Conservation (phyloP, 2,113 vertebrate genomes). For the Tinamus guttatus region DNA sequence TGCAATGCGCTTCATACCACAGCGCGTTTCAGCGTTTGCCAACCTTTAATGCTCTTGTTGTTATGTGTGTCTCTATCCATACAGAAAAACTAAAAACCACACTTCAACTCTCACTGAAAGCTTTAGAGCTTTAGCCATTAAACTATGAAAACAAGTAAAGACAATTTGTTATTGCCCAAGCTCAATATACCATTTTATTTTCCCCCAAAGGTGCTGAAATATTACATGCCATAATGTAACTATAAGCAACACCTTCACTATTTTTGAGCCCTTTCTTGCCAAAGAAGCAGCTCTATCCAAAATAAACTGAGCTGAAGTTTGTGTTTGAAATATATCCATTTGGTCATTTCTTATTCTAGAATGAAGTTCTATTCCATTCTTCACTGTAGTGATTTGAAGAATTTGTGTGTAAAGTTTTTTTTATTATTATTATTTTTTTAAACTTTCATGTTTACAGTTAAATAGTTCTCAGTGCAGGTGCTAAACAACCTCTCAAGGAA, state of each 20-base stretch:
- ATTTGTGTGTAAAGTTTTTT: conserved; percentile 68
- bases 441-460: conserved; percentile 74
- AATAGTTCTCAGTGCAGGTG: conserved; percentile 84
- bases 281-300: conserved; percentile 79
- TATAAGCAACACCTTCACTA: conserved; percentile 61
- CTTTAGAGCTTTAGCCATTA: conserved; percentile 76
- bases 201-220: conserved; percentile 69
- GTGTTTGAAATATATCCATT: conserved; percentile 78
- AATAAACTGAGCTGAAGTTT: conserved; percentile 76
- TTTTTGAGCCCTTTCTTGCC: conserved; percentile 67
- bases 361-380: conserved; percentile 61
- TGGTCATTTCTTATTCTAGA: conserved; percentile 70
- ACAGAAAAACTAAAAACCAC: conserved; percentile 81
- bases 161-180: conserved; percentile 73
- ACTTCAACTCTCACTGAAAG: conserved; percentile 81
- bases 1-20: conserved; percentile 84
- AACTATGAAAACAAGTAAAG: conserved; percentile 77
- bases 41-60: conserved; percentile 77
- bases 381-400: conserved; percentile 68
- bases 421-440: too few species aligned
- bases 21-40: conserved; percentile 82
- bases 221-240: conserved; percentile 72
- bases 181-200: conserved; percentile 56
- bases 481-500: conserved; percentile 82
- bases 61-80: conserved; percentile 76